Evolutionary conservation across 2,888 invertebrate genomes (phyloP), one percentile per base, ranked within the genome.

Genomic region (Callyntrura guangdongensis): DNA sequence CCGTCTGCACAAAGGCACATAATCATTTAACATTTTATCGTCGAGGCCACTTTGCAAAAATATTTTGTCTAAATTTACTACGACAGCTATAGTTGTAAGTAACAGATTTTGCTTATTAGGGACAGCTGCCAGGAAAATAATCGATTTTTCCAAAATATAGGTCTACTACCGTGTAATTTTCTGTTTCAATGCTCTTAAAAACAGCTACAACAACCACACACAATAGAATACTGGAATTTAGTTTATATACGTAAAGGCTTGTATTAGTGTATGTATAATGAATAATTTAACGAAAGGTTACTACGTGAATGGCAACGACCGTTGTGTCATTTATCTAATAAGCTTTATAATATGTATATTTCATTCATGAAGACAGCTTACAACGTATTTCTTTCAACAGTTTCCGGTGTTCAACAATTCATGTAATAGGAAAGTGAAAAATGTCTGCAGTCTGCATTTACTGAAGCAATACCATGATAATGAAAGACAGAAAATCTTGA

Each of bases 331-430:
- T 53, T 53, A 14, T n/a, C 53, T 53, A 53, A 53, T 53, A 53
- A 53, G 61, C 20, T 20, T 17, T 61, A 61, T 8, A 20, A 61
- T 17, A 17, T n/a, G n/a, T n/a, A n/a, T 61, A 20, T 17, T 1
- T 61, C 8, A 17, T 17, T 45, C 14, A 36, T 1, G 17, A 69
- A 69, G 69, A 69, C 69, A 69, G 45, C 69, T 36, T 64, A 64
- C 27, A 61, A 27, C n/a, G 11, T 9, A 11, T 45, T 45, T 69
- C 69, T 69, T 69, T 69, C 69, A 69, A 6, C 36, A 36, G 45
- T 36, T 36, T 45, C 53, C 22, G 22, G 79, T 79, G 79, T 56
- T 79, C 79, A 79, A 56, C 14, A 77, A 77, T n/a, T n/a, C n/a
- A n/a, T 53, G 77, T 47, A 25, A 14, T 8, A 61, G n/a, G 61